Evolutionary conservation across 1,140 invertebrate species (phyloP), one percentile per base, ranked within the genome.

Genomic region (Brachionus asplanchnoidis): DNA sequence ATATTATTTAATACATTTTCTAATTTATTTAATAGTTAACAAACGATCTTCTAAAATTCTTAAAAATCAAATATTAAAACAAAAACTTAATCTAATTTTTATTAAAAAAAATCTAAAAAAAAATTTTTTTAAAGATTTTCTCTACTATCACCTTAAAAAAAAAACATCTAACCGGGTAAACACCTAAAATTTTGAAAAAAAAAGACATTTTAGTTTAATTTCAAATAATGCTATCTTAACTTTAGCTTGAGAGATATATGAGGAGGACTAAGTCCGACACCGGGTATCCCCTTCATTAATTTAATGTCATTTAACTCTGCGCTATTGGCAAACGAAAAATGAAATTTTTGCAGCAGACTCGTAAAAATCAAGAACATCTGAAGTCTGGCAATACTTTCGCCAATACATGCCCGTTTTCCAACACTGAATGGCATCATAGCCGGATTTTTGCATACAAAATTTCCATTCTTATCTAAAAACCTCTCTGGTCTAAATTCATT

Each of bases 401-500:
- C 88, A 44, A 87, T 84, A 56, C 82, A 84, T 12, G 82, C 82
- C 8, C 82, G 20, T 40, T 84, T 84, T 7, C 82, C 82, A 14
- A 84, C 6, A 84, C 82, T 68, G 17, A 84, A 84, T 46, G 82
- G 82, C 40, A 84, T 70, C 82, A 84, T 84, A 56, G 82, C 82
- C 17, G 82, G 82, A 84, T 84, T 68, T 36, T 44, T 68, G 23
- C 50, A 28, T 5, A 53, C 85, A 36, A 88, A 60, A 8, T 86
- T 86, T n/a, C 87, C 88, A 73, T 87, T 85, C 4, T 86, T 65
- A 46, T 86, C 75, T 11, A 90, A 53, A 84, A 89, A 90, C 66
- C 89, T 84, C 50, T 95, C 94, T 0, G 95, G 95, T 84, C 92
- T 91, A 88, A 95, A 95, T 23, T 89, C 88, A 79, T 94, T 91